Conservation (phyloP, 1,140 invertebrate genomes). For the Ceratosolen solmsi region DNA sequence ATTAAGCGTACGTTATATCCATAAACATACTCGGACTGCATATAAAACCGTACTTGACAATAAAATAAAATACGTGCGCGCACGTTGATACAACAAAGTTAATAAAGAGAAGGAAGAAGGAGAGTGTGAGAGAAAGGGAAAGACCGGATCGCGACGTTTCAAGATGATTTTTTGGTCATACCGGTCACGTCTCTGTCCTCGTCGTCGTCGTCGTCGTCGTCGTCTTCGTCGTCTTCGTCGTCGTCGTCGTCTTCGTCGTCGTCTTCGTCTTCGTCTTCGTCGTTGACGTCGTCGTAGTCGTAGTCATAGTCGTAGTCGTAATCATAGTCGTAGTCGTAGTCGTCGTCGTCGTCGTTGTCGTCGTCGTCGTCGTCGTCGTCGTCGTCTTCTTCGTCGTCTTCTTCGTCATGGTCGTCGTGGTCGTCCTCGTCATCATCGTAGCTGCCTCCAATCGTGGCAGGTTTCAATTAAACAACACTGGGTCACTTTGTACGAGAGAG, state of each 20-base stretch:
- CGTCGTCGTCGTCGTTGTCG: not conserved
- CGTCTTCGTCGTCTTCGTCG: not conserved
- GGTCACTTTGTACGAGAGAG: constrained; percentile 37
- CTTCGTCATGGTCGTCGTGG: not conserved
- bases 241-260: not conserved
- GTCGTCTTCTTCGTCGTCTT: not conserved
- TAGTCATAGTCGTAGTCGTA: not conserved
- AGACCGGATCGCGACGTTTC: constrained; percentile 50
- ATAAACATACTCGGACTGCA: constrained; percentile 18
- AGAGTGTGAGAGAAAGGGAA: constrained; percentile 32
- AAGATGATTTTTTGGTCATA: constrained; percentile 45
- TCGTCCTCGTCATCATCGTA: not conserved
- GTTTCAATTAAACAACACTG: constrained; percentile 53
- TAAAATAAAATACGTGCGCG: constrained; percentile 18
- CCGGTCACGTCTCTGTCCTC: constrained; percentile 22
- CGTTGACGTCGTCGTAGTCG: not conserved
- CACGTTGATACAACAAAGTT: constrained; percentile 44
- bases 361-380: not conserved
- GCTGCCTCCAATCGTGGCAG: constrained; percentile 38
- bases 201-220: not conserved
- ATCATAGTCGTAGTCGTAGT: not conserved
- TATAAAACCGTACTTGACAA: constrained; percentile 30
- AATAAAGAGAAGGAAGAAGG: constrained; percentile 44
- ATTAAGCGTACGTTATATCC: constrained; percentile 16
- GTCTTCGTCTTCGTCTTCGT: not conserved